phyloP scores from a whole-genome alignment of 2,113 vertebrate genomes.

The Haemorhous mexicanus region DNA sequence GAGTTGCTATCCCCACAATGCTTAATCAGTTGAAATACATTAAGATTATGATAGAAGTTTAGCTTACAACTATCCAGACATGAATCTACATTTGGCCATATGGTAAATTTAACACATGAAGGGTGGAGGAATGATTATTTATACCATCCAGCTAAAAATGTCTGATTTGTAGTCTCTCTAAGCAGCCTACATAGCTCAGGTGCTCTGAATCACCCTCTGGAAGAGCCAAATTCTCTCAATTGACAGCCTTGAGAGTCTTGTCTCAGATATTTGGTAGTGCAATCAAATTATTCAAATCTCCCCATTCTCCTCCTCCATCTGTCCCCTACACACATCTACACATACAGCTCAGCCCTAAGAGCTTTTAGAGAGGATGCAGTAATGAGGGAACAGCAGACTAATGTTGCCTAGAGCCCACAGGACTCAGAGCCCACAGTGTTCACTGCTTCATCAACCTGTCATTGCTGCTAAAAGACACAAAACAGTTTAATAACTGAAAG shows the following conservation, averaged over 20 bases:
- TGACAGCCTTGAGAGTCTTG: not conserved
- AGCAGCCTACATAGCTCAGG: not conserved
- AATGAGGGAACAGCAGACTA: not conserved
- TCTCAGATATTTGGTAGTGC: not conserved
- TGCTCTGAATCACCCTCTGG: not conserved
- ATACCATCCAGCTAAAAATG: not conserved
- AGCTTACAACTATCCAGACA: not conserved
- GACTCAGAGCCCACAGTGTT: not conserved
- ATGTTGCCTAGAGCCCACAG: not conserved
- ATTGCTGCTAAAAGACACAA: not conserved
- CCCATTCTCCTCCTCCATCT: not conserved
- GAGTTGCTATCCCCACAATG: not conserved
- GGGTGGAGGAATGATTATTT: not conserved
- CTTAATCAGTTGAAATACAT: not conserved
- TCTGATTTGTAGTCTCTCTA: not conserved
- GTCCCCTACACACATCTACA: not conserved
- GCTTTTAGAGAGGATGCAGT: not conserved
- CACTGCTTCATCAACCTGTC: not conserved
- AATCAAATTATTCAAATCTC: not conserved
- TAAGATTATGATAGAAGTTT: not conserved
- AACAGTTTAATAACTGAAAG: not conserved
- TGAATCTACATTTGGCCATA: not conserved
- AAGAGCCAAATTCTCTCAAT: not conserved
- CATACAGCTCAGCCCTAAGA: not conserved
- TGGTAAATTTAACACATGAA: not conserved